Evolutionary conservation across 2,888 invertebrate genomes (phyloP).

Genomic region (Autographa pulchrina): DNA sequence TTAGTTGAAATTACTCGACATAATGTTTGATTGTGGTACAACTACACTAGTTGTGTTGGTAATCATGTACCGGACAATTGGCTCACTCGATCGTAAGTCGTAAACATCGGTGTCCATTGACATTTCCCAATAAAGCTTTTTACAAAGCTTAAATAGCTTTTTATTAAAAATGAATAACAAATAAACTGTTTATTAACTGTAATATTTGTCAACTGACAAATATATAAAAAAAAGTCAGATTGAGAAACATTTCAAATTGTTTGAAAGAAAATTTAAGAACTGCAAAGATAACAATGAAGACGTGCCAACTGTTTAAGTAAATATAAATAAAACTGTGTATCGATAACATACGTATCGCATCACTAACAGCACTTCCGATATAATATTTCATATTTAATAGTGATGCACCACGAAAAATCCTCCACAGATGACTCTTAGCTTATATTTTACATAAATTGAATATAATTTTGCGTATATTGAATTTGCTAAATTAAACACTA

Average conservation of each 20-base stretch:
- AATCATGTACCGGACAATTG: too few species aligned
- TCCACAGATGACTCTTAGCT: constrained; percentile 72
- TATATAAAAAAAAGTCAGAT: too few species aligned
- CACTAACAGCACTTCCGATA: constrained; percentile 76
- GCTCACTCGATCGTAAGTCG: too few species aligned
- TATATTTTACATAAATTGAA: constrained; percentile 62
- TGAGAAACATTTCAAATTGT: too few species aligned
- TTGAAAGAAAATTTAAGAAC: neutral
- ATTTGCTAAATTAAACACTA: constrained; percentile 36
- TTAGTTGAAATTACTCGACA: neutral
- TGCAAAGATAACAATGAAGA: neutral
- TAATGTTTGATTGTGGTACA: too few species aligned
- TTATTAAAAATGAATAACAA: too few species aligned
- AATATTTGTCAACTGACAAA: too few species aligned
- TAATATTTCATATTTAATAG: constrained; percentile 86
- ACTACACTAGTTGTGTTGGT: too few species aligned
- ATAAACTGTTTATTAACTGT: too few species aligned
- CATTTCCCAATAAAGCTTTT: too few species aligned
- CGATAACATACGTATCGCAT: constrained; percentile 53
- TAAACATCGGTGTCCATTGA: too few species aligned
- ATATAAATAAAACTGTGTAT: constrained; percentile 23
- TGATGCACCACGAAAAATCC: constrained; percentile 81
- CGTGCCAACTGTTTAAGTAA: neutral
- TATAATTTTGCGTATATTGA: constrained; percentile 58
- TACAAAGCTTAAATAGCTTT: too few species aligned